These are phyloP conservation scores for Catalaphyllia jardinei DNA, from an alignment of 64 coral and sea anemone species.

Conservation along the genomic window DNA sequence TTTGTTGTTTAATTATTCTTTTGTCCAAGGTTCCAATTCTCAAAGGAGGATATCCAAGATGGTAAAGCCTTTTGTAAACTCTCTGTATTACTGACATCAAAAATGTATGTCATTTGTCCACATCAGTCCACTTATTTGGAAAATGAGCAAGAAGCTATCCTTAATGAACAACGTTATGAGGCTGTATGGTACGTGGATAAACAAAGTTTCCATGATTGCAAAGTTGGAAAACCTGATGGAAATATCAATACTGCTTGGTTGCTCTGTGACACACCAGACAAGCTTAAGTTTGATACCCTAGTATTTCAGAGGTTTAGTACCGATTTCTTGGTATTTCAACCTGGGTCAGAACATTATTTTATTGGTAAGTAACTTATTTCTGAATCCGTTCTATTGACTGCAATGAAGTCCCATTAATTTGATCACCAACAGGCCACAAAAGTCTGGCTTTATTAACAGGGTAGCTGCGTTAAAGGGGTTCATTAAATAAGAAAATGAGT, in stretches of 20 bases:
- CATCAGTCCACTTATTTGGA: neutral
- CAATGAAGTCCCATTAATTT: too few species aligned
- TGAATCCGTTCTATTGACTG: too few species aligned
- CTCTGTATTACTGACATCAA: neutral
- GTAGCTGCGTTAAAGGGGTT: too few species aligned
- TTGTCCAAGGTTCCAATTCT: neutral
- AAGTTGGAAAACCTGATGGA: neutral
- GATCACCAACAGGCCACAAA: too few species aligned
- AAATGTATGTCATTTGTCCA: neutral
- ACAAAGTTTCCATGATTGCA: neutral
- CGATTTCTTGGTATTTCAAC: neutral
- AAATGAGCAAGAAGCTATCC: too few species aligned
- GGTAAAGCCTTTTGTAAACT: neutral
- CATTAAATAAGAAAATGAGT: too few species aligned
- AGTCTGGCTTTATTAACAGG: too few species aligned
- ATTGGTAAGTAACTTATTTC: constrained; percentile 12
- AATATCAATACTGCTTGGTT: neutral
- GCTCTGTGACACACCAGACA: neutral
- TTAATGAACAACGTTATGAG: too few species aligned
- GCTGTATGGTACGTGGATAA: neutral
- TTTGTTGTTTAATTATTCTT: neutral
- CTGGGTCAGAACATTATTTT: constrained; percentile 15
- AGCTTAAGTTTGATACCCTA: neutral
- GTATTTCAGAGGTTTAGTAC: neutral
- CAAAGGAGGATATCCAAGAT: neutral